Evolutionary conservation across 2,888 invertebrate species (phyloP).

Genomic region (Galeruca laticollis): DNA sequence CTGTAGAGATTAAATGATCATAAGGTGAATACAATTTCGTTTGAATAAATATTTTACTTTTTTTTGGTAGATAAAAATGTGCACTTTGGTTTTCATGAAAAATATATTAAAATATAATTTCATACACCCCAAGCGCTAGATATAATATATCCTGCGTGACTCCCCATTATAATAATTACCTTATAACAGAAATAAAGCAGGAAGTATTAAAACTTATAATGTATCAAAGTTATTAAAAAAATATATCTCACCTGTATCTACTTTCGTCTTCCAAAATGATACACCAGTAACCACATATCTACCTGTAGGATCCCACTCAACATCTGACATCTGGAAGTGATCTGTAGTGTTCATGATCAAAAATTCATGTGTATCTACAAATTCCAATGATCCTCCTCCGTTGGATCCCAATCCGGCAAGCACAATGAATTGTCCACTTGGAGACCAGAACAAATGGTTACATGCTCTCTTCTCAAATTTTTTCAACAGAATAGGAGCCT

Average conservation of each 20-base stretch:
- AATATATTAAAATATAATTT: slow-evolving; percentile 6
- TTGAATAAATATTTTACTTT: background rate
- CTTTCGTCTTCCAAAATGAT: slow-evolving; percentile 95
- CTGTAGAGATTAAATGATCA: slow-evolving; percentile 65
- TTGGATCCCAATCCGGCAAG: slow-evolving; percentile 87
- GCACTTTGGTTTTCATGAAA: background rate
- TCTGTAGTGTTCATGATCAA: slow-evolving; percentile 94
- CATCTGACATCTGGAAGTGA: slow-evolving; percentile 92
- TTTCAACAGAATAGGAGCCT: slow-evolving; percentile 89
- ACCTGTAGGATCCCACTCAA: slow-evolving; percentile 99
- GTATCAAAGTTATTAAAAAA: slow-evolving; percentile 7
- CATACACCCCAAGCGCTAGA: slow-evolving; percentile 12
- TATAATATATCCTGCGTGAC: slow-evolving; percentile 44
- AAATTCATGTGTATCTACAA: slow-evolving; percentile 95
- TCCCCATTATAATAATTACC: slow-evolving; percentile 29
- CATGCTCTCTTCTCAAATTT: slow-evolving; percentile 89
- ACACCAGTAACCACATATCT: slow-evolving; percentile 96
- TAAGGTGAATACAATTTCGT: background rate
- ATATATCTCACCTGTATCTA: slow-evolving; percentile 70
- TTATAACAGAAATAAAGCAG: slow-evolving; percentile 50
- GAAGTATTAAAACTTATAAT: slow-evolving; percentile 5
- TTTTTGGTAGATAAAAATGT: background rate
- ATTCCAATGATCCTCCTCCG: slow-evolving; percentile 93
- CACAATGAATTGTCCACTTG: slow-evolving; percentile 94
- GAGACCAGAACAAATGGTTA: slow-evolving; percentile 96